Conservation (phyloP, 2,888 invertebrate species). For the Caenorhabditis doughertyi region DNA sequence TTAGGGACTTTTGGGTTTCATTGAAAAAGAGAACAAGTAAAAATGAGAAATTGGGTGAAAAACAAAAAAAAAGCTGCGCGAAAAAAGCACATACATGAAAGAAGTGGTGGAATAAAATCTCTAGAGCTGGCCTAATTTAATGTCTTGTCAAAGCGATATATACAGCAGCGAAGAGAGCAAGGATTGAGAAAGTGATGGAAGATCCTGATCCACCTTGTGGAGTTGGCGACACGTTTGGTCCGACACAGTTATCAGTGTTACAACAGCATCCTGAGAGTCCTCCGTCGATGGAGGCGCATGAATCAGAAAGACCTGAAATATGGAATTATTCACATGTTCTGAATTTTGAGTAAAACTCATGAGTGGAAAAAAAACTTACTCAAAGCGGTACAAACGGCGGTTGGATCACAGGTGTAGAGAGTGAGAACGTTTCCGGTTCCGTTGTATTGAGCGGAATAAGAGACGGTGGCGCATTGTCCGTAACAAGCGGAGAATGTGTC, state of each 20-base stretch:
- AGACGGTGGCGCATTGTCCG: conserved; percentile 66
- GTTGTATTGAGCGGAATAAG: conserved; percentile 53
- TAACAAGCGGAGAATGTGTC: conserved; percentile 56
- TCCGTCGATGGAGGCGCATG: conserved; percentile 62
- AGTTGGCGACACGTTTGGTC: conserved; percentile 60
- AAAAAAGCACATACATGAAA: conserved; percentile 61
- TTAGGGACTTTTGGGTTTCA: conserved; percentile 12
- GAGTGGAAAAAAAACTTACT: too few relatives aligned
- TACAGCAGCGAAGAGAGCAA: conserved; percentile 64
- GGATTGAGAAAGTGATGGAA: conserved; percentile 46
- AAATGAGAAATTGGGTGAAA: conserved; percentile 16
- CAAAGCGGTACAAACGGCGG: conserved; percentile 63
- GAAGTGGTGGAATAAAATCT: conserved; percentile 29
- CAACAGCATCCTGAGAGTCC: conserved; percentile 71
- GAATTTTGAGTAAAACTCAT: too few relatives aligned
- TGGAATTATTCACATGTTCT: too few relatives aligned
- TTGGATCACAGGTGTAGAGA: conserved; percentile 71
- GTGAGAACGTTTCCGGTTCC: conserved; percentile 45
- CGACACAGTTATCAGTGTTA: conserved; percentile 69
- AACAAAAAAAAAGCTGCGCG: conserved; percentile 27
- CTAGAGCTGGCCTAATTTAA: conserved; percentile 40
- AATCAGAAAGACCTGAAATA: conserved; percentile 59
- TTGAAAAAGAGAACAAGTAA: conserved; percentile 25
- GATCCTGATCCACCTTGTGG: conserved; percentile 44
- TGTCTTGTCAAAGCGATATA: conserved; percentile 62